A percentile compares a stretch with the other conserved stretches of the same genome.
phyloP scores from a whole-genome alignment of 1,140 invertebrate genomes.

The Drosophila willistoni region DNA sequence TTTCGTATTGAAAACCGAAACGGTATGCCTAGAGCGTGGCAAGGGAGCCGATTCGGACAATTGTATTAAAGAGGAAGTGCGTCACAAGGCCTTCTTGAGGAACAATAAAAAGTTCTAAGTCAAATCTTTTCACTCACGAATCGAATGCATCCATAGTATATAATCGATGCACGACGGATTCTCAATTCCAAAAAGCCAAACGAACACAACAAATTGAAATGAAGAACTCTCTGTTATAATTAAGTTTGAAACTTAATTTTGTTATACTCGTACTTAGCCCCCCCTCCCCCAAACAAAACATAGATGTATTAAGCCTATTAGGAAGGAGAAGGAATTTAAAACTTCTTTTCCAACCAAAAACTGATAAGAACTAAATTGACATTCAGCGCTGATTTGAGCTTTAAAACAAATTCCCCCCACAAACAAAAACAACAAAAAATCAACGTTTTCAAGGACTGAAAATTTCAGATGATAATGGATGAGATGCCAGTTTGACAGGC shows the following conservation, averaged over 20 bases:
- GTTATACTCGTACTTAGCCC: constrained; percentile 13
- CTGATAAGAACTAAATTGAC: not conserved
- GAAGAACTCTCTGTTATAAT: constrained; percentile 22
- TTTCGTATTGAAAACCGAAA: constrained; percentile 92
- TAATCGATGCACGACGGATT: not conserved
- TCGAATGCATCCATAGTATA: not conserved
- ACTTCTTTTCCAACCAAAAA: not conserved
- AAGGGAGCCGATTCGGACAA: constrained; percentile 90
- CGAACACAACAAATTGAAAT: not conserved
- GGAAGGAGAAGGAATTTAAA: not conserved
- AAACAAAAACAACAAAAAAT: not conserved
- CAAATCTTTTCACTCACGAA: not conserved
- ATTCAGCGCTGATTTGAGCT: not conserved
- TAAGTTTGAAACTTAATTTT: constrained; percentile 55
- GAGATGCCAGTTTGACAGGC: too few relatives aligned
- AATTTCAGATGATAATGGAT: not conserved
- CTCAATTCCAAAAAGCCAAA: constrained; percentile 36
- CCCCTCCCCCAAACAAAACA: not conserved
- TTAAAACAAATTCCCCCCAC: not conserved
- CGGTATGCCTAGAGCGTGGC: constrained; percentile 89
- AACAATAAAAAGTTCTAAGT: constrained; percentile 88
- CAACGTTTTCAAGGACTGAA: constrained; percentile 2
- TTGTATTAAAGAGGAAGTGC: constrained; percentile 88
- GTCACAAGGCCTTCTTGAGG: constrained; percentile 89
- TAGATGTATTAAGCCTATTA: constrained; percentile 55